Evolutionary conservation across 2,888 invertebrate species (phyloP).

Genomic region (Cantharis rustica): DNA sequence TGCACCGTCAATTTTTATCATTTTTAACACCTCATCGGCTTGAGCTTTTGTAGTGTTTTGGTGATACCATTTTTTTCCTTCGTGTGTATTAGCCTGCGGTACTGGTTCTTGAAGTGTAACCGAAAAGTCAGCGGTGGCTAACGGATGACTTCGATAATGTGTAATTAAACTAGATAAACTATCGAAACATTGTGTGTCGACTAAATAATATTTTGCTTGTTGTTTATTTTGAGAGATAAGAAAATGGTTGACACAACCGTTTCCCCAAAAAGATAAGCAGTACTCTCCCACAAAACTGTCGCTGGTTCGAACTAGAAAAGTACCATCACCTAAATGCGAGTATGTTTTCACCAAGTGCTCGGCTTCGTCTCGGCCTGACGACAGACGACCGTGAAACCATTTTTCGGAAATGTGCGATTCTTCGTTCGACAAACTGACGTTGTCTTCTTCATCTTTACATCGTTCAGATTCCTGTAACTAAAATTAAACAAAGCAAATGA

Average conservation of each 20-base stretch:
- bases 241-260: constrained; percentile 89
- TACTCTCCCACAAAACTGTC: constrained; percentile 97
- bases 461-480: constrained; percentile 43
- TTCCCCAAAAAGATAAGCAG: constrained; percentile 92
- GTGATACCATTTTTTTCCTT: constrained; percentile 93
- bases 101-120: constrained; percentile 89
- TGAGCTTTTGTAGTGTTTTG: constrained; percentile 76
- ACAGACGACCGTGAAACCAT: constrained; percentile 91
- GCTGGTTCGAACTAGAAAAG: constrained; percentile 90
- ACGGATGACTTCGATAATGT: constrained; percentile 83
- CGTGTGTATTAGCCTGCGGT: constrained; percentile 93
- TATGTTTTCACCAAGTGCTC: constrained; percentile 77
- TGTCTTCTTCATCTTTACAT: constrained; percentile 55
- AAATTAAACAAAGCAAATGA: not conserved
- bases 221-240: constrained; percentile 89
- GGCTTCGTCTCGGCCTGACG: constrained; percentile 79
- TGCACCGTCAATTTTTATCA: constrained; percentile 87
- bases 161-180: constrained; percentile 90
- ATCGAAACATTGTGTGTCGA: constrained; percentile 87
- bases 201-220: constrained; percentile 86
- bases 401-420: constrained; percentile 90
- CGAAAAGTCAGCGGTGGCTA: constrained; percentile 88
- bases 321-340: constrained; percentile 85
- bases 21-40: constrained; percentile 87
- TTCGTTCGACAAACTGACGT: constrained; percentile 70